Evolutionary conservation across 2,797 vertebrate species (phyloP).

Genomic region (Fistularia tabacaria): DNA sequence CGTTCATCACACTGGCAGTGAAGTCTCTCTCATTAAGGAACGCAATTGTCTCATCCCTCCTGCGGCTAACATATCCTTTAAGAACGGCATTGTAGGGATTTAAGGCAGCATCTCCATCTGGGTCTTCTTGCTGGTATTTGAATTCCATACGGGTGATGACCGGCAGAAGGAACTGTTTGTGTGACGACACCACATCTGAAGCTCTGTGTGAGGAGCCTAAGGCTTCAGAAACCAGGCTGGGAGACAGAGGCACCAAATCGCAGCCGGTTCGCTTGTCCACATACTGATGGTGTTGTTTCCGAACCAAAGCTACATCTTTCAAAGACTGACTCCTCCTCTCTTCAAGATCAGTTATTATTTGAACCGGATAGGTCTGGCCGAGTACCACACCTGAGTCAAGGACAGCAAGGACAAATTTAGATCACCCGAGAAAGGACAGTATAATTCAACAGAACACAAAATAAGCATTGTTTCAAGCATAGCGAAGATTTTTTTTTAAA

Average conservation of each 20-base stretch:
- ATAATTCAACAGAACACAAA: background rate
- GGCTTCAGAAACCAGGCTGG: constrained; percentile 58
- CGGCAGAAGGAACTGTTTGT: constrained; percentile 64
- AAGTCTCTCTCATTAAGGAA: constrained; percentile 74
- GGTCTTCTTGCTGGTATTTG: constrained; percentile 66
- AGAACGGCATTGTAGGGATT: constrained; percentile 72
- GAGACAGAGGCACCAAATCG: constrained; percentile 69
- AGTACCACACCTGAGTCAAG: constrained; percentile 57
- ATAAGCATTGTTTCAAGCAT: background rate
- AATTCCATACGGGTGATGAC: constrained; percentile 76
- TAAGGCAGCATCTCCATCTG: constrained; percentile 50
- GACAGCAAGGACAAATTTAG: background rate
- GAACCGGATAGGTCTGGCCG: constrained; percentile 63
- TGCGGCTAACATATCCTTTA: constrained; percentile 73
- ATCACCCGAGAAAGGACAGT: constrained; percentile 1
- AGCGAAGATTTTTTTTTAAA: background rate
- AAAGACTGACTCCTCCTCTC: constrained; percentile 64
- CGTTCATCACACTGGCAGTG: constrained; percentile 68
- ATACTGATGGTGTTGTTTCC: constrained; percentile 56
- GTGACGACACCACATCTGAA: constrained; percentile 15
- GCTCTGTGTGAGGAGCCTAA: constrained; percentile 38
- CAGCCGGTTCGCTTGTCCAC: constrained; percentile 68
- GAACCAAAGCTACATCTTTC: constrained; percentile 63
- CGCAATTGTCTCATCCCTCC: constrained; percentile 70
- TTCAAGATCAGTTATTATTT: constrained; percentile 65